Percentiles rank a stretch among this genome's conserved stretches.
phyloP scores from a whole-genome alignment of 1,140 invertebrate species.

The Drosophila varians region DNA sequence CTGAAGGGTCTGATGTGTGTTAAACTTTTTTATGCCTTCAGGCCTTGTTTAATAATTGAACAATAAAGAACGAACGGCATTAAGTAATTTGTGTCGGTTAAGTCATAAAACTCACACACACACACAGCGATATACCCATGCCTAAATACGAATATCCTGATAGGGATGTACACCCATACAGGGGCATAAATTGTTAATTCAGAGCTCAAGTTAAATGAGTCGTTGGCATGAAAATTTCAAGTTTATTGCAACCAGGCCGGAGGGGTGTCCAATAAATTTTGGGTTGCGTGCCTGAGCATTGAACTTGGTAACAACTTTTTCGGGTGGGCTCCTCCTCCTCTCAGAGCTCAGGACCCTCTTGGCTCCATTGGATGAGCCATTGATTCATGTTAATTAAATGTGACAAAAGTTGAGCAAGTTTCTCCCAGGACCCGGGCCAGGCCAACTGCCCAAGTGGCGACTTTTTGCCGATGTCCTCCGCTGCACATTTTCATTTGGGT shows the following conservation, averaged over 20 bases:
- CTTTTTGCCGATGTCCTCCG: slow-evolving; percentile 21
- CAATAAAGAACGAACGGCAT: slow-evolving; percentile 71
- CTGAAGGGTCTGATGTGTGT: slow-evolving; percentile 43
- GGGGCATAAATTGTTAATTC: slow-evolving; percentile 71
- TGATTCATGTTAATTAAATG: slow-evolving; percentile 81
- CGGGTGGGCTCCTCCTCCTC: not conserved
- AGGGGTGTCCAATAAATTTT: slow-evolving; percentile 48
- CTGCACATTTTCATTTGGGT: slow-evolving; percentile 52
- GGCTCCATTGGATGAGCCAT: slow-evolving; percentile 31
- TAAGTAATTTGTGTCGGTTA: slow-evolving; percentile 76
- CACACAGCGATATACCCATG: slow-evolving; percentile 14
- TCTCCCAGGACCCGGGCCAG: slow-evolving; percentile 13
- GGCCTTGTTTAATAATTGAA: slow-evolving; percentile 73
- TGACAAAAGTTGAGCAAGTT: slow-evolving; percentile 66
- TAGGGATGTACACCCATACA: slow-evolving; percentile 2
- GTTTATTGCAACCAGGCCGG: slow-evolving; percentile 52
- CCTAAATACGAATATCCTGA: slow-evolving; percentile 5
- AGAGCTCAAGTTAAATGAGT: slow-evolving; percentile 76
- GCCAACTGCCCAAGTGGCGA: no score
- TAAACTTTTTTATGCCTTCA: slow-evolving; percentile 60
- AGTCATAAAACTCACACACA: slow-evolving; percentile 67
- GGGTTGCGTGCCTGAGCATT: slow-evolving; percentile 33
- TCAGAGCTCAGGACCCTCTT: not conserved
- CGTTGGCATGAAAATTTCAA: slow-evolving; percentile 75
- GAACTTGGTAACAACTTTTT: slow-evolving; percentile 2